A percentile compares a stretch with the other conserved stretches of the same genome.
These are phyloP conservation scores for Tolypeutes matacus DNA, from an alignment of 2,797 vertebrate species.

Conservation along the genomic window DNA sequence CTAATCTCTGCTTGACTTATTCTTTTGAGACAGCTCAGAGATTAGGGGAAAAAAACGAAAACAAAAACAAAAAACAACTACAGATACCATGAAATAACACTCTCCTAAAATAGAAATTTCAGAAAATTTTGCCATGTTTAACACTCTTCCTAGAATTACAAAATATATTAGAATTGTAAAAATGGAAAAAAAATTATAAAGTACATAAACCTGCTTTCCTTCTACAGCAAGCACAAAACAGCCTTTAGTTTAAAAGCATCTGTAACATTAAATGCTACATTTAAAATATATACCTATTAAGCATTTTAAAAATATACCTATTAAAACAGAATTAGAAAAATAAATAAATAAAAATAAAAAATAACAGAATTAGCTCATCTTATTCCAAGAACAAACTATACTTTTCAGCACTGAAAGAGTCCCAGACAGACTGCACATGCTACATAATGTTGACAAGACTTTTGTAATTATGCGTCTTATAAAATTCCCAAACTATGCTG, in stretches of 20 bases:
- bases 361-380: slow-evolving; percentile 37
- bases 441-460: slow-evolving; percentile 44
- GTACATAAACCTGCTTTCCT: slow-evolving; percentile 22
- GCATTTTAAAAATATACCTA: background rate
- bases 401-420: background rate
- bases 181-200: slow-evolving; percentile 7
- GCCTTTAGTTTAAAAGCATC: slow-evolving; percentile 24
- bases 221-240: slow-evolving; percentile 42
- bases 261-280: slow-evolving; percentile 41
- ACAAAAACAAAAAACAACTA: background rate
- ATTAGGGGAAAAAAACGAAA: background rate
- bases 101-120: slow-evolving; percentile 46
- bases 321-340: slow-evolving; percentile 47
- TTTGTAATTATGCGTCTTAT: slow-evolving; percentile 39
- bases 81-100: background rate
- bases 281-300: slow-evolving; percentile 15
- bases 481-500: slow-evolving; percentile 54
- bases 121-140: background rate
- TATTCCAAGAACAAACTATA: slow-evolving; percentile 56
- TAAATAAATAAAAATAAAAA: too few relatives aligned
- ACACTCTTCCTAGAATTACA: slow-evolving; percentile 16
- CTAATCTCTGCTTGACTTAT: background rate
- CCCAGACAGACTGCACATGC: background rate
- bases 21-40: slow-evolving; percentile 15
- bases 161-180: background rate